These are phyloP conservation scores for Leptestheria dahalacensis DNA, from an alignment of 1,140 invertebrate genomes.

Conservation along the genomic window DNA sequence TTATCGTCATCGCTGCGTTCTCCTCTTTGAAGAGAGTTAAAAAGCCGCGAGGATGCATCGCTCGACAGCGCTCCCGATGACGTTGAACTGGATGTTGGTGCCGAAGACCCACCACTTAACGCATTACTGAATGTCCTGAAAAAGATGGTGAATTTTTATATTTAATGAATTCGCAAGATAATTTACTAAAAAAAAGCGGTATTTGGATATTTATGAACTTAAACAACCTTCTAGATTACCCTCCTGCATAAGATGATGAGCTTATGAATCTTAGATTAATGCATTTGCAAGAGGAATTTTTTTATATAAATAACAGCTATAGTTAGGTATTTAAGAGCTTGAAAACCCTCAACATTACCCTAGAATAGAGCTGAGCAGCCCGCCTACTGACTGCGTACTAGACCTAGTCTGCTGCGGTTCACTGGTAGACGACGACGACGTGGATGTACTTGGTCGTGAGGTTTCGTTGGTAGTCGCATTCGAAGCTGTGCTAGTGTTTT, in stretches of 20 bases:
- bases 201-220: no score
- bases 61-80: not conserved
- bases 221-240: no score
- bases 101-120: conserved; percentile 1
- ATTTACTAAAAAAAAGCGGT: no score
- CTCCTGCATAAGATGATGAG: no score
- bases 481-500: no score
- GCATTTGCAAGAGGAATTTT: not conserved
- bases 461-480: not conserved
- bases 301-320: not conserved
- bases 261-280: no score
- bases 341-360: not conserved
- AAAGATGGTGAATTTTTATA: not conserved
- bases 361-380: not conserved
- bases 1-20: not conserved
- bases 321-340: not conserved
- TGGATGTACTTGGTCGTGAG: not conserved
- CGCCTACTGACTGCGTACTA: not conserved
- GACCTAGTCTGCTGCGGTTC: not conserved
- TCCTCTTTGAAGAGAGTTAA: not conserved
- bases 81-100: not conserved
- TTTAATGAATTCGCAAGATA: not conserved
- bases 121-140: conserved; percentile 2
- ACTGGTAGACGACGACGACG: not conserved
- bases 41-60: not conserved